Evolutionary conservation across 2,797 vertebrate genomes (phyloP).

Genomic region (Zenarchopterus dispar): DNA sequence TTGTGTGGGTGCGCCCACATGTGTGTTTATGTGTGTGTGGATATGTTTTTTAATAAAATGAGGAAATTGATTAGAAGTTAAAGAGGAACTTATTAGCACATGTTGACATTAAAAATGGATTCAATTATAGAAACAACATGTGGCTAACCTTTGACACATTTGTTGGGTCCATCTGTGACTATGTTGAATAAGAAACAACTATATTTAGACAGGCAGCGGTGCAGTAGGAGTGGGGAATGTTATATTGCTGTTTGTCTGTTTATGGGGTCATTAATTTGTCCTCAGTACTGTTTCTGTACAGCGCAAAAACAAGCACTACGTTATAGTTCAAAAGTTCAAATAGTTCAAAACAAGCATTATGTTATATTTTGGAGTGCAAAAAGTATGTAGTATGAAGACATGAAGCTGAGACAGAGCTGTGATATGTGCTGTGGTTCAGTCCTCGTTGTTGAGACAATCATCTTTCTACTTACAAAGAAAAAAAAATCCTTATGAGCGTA

Average conservation of each 20-base stretch:
- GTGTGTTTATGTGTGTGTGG: too few relatives aligned
- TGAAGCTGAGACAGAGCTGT: not conserved
- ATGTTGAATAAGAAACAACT: constrained; percentile 21
- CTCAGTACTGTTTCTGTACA: not conserved
- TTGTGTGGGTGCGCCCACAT: too few relatives aligned
- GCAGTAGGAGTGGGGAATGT: not conserved
- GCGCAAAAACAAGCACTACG: too few relatives aligned
- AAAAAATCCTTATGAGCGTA: not conserved
- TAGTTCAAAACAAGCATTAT: too few relatives aligned
- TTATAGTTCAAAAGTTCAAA: too few relatives aligned
- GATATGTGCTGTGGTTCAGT: not conserved
- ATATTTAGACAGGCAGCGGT: not conserved
- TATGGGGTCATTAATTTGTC: constrained; percentile 4
- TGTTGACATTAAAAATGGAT: constrained; percentile 44
- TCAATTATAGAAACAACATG: constrained; percentile 26
- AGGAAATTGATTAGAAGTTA: constrained; percentile 10
- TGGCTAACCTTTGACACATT: constrained; percentile 48
- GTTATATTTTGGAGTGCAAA: not conserved
- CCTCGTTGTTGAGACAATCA: not conserved
- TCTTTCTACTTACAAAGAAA: constrained; percentile 8
- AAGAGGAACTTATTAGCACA: constrained; percentile 45
- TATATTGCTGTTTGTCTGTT: not conserved
- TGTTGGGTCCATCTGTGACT: constrained; percentile 31
- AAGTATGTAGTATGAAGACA: not conserved
- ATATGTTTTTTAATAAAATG: too few relatives aligned